phyloP scores from a whole-genome alignment of 2,888 invertebrate genomes.

The Luperina testacea region DNA sequence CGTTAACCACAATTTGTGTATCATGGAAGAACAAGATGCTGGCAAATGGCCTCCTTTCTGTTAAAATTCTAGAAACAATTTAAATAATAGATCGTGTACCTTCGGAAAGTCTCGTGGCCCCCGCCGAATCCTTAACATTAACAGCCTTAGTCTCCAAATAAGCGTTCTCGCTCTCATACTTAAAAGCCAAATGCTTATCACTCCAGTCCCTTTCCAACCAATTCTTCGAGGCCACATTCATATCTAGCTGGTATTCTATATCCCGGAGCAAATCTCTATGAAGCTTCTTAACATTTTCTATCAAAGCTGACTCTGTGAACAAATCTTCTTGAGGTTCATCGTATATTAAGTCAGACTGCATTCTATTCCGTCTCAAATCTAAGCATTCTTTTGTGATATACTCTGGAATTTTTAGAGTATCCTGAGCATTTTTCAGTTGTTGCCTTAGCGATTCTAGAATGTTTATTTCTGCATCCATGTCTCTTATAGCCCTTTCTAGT shows the following conservation, averaged over 20 bases:
- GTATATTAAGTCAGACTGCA: constrained; percentile 93
- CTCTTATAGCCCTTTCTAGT: constrained; percentile 83
- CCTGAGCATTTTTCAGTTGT: constrained; percentile 86
- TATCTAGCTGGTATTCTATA: constrained; percentile 92
- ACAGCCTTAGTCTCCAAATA: constrained; percentile 92
- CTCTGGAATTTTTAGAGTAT: constrained; percentile 80
- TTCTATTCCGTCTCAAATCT: constrained; percentile 91
- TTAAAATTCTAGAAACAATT: neutral
- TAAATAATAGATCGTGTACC: constrained; percentile 68
- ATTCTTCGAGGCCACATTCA: constrained; percentile 94
- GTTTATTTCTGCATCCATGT: constrained; percentile 84
- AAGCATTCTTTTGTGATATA: constrained; percentile 92
- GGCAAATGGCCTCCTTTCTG: too few relatives aligned
- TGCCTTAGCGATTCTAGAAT: constrained; percentile 82
- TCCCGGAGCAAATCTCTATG: constrained; percentile 92
- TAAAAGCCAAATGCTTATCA: constrained; percentile 95
- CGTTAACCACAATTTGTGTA: neutral
- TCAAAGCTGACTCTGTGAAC: constrained; percentile 92
- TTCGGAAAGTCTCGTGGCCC: constrained; percentile 94
- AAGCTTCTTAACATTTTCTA: constrained; percentile 92
- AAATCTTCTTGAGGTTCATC: constrained; percentile 94
- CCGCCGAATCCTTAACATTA: constrained; percentile 94
- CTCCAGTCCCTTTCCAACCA: constrained; percentile 97
- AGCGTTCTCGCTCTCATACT: constrained; percentile 93
- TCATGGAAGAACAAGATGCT: neutral